Conservation (phyloP, 2,888 invertebrate genomes). For the Pediacus dermestoides region DNA sequence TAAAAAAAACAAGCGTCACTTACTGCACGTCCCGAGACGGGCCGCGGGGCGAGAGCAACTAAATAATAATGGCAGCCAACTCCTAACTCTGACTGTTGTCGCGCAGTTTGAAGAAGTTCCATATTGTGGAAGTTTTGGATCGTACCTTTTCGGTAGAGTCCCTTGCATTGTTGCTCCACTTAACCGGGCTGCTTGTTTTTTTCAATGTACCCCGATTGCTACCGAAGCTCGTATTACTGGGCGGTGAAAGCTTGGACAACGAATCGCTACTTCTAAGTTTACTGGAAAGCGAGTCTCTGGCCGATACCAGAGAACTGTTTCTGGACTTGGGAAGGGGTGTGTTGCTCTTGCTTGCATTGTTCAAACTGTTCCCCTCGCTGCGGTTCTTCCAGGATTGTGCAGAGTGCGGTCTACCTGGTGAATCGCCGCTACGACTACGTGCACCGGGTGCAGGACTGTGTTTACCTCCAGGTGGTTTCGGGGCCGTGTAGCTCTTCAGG, state of each 20-base stretch:
- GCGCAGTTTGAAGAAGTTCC: conserved; percentile 61
- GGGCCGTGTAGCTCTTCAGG: conserved; percentile 58
- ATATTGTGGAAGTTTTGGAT: conserved; percentile 60
- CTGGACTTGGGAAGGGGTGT: conserved; percentile 46
- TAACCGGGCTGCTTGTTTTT: conserved; percentile 32
- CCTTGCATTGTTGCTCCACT: conserved; percentile 19
- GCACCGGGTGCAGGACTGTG: conserved; percentile 43
- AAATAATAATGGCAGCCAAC: conserved; percentile 37
- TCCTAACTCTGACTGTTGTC: conserved; percentile 54
- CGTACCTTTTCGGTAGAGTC: conserved; percentile 61
- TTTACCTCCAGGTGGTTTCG: conserved; percentile 56
- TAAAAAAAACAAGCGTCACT: conserved; percentile 48
- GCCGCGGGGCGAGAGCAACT: conserved; percentile 37
- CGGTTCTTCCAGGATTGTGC: conserved; percentile 51
- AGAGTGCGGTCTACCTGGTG: conserved; percentile 55
- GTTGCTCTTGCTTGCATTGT: conserved; percentile 37
- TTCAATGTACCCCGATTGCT: conserved; percentile 35
- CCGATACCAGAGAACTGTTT: conserved; percentile 46
- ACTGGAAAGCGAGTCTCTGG: conserved; percentile 53
- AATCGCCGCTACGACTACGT: conserved; percentile 51
- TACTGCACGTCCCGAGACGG: conserved; percentile 46
- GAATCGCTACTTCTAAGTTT: conserved; percentile 55
- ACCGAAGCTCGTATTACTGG: conserved; percentile 29
- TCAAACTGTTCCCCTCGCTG: conserved; percentile 41
- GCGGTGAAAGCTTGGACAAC: conserved; percentile 45